Evolutionary conservation across 2,888 invertebrate species (phyloP).

Genomic region (Ectemnius cavifrons): DNA sequence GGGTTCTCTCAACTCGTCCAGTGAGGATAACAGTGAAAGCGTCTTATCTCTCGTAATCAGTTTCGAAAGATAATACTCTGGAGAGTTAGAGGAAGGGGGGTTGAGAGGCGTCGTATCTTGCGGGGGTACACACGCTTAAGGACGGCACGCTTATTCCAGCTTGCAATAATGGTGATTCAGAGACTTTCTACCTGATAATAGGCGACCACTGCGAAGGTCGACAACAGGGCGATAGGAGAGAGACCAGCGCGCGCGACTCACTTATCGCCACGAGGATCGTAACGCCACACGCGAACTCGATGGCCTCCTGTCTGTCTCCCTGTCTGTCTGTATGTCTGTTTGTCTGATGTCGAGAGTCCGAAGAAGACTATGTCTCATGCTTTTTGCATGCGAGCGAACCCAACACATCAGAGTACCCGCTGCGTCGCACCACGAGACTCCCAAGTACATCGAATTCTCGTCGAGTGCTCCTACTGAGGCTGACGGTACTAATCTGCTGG

Average conservation of each 20-base stretch:
- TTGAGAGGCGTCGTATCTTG: neutral
- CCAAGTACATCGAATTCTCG: too few species aligned
- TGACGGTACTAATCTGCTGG: too few species aligned
- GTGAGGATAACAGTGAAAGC: constrained; percentile 4
- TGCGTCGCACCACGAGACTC: too few species aligned
- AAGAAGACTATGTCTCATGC: too few species aligned
- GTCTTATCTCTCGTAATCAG: constrained; percentile 2
- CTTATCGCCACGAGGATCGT: constrained; percentile 26
- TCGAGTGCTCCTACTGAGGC: too few species aligned
- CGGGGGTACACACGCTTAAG: neutral
- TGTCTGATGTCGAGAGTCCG: too few species aligned
- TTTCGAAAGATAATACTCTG: neutral
- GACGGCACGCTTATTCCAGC: constrained; percentile 5
- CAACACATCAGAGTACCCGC: too few species aligned
- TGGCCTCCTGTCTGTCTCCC: neutral
- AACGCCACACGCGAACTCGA: constrained; percentile 12
- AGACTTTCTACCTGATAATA: constrained; percentile 17
- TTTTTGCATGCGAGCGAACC: too few species aligned
- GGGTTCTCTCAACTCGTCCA: neutral
- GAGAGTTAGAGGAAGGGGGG: neutral
- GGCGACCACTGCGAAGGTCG: constrained; percentile 2
- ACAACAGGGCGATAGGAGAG: neutral
- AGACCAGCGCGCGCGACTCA: constrained; percentile 11
- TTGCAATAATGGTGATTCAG: constrained; percentile 16
- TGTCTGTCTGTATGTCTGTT: too few species aligned